A percentile compares a stretch with the other conserved stretches of the same genome.
Evolutionary conservation across 2,113 vertebrate species (phyloP).

Genomic region (Rutilus rutilus): DNA sequence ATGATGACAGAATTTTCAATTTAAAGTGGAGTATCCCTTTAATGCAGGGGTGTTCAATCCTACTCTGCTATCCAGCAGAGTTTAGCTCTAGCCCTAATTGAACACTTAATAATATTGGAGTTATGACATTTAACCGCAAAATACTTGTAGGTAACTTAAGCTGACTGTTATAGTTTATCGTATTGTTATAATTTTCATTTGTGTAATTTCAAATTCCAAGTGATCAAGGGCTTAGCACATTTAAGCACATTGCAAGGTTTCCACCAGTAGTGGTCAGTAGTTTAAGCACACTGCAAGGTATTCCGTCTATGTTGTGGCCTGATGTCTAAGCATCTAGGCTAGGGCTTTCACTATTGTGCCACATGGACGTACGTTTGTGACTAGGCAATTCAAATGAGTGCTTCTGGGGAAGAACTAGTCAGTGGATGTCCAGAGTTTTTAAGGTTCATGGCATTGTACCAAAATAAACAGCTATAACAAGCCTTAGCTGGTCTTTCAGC

Average conservation of each 20-base stretch:
- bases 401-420: background rate
- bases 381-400: background rate
- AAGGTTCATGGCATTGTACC: background rate
- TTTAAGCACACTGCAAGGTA: too few relatives aligned
- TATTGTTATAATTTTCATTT: too few relatives aligned
- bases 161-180: too few relatives aligned
- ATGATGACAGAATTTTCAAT: too few relatives aligned
- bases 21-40: too few relatives aligned
- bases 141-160: too few relatives aligned
- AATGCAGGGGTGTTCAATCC: background rate
- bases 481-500: background rate
- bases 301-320: background rate
- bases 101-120: too few relatives aligned
- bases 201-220: too few relatives aligned
- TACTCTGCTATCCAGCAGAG: conserved; percentile 42
- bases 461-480: background rate
- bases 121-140: too few relatives aligned
- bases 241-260: too few relatives aligned
- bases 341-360: background rate
- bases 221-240: too few relatives aligned
- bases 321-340: background rate
- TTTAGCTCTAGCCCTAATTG: conserved; percentile 33
- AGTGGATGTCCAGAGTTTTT: background rate
- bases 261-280: too few relatives aligned
- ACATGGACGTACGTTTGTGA: background rate